Percentiles rank a stretch among this genome's conserved stretches.
Evolutionary conservation across 2,113 vertebrate species (phyloP).

Genomic region (Benthochromis sp.): DNA sequence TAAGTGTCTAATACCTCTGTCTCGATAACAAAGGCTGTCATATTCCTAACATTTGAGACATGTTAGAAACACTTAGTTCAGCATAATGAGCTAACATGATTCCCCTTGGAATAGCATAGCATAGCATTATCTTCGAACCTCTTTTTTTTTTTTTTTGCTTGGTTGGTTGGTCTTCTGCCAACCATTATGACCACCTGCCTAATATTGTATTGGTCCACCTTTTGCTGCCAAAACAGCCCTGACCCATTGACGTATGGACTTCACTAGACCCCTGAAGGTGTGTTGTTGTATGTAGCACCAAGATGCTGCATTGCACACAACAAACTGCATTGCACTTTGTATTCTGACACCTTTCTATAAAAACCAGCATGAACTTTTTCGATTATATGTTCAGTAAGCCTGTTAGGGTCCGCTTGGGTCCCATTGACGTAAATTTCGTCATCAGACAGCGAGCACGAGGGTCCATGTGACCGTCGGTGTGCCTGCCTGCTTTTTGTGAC

Average conservation of each 20-base stretch:
- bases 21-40: not conserved
- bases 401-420: not conserved
- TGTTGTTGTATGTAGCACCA: not conserved
- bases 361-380: not conserved
- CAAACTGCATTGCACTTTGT: not conserved
- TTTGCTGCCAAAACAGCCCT: not conserved
- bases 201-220: not conserved
- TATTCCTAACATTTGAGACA: not conserved
- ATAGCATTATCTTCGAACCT: not conserved
- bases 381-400: not conserved
- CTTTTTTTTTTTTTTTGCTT: not conserved
- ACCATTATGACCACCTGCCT: not conserved
- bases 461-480: not conserved
- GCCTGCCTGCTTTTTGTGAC: not conserved
- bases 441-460: not conserved
- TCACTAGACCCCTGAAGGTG: not conserved
- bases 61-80: slow-evolving; percentile 4
- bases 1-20: not conserved
- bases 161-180: not conserved
- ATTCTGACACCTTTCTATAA: not conserved
- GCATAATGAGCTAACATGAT: not conserved
- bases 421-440: not conserved
- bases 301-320: not conserved
- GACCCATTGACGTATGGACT: not conserved
- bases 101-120: not conserved